Percentiles rank a stretch among this genome's conserved stretches.
Conservation (phyloP, 2,113 vertebrate genomes). For the Vombatus ursinus region DNA sequence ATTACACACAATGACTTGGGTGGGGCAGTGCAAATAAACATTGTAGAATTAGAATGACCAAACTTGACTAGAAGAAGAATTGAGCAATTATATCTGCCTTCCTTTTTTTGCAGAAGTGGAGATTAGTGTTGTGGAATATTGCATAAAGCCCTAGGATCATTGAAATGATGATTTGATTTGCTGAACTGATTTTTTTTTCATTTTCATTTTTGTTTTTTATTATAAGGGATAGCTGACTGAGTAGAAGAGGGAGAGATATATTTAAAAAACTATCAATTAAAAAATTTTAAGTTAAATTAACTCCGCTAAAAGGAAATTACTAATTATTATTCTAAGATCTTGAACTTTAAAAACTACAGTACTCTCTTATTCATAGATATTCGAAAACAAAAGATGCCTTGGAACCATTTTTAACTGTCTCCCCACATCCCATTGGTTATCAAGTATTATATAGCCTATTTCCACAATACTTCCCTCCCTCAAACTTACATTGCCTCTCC, state of each 20-base stretch:
- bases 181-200: neutral
- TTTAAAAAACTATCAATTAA: neutral
- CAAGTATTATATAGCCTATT: neutral
- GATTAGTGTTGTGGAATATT: neutral
- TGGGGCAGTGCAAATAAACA: neutral
- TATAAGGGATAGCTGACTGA: neutral
- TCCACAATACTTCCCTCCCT: no score
- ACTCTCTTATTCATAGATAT: neutral
- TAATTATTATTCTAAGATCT: neutral
- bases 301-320: neutral
- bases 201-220: neutral
- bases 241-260: neutral
- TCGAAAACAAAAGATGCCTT: neutral
- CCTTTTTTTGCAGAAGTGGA: neutral
- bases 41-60: neutral
- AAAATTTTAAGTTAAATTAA: neutral
- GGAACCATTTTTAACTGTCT: neutral
- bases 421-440: neutral
- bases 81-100: neutral
- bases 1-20: neutral
- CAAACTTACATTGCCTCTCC: neutral
- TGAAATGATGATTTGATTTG: neutral
- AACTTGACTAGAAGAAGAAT: neutral
- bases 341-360: neutral
- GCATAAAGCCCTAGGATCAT: neutral